These are phyloP conservation scores for Brachyopa scutellaris DNA, from an alignment of 2,888 invertebrate species.

Conservation along the genomic window DNA sequence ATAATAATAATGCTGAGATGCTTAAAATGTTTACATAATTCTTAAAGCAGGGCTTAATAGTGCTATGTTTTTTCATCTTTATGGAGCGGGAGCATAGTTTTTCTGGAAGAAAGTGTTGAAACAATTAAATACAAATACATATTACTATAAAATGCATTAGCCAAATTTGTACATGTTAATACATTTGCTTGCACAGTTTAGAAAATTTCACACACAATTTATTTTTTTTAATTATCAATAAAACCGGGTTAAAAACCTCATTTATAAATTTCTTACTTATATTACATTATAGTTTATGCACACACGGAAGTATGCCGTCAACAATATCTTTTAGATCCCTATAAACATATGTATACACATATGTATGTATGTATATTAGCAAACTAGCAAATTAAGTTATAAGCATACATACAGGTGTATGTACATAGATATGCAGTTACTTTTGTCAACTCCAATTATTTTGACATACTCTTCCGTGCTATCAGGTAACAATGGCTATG, in stretches of 20 bases:
- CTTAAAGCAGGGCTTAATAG: neutral
- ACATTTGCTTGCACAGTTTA: no score
- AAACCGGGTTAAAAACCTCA: neutral
- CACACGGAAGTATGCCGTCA: no score
- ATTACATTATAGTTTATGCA: no score
- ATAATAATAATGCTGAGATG: constrained; percentile 14
- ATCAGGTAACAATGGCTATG: neutral
- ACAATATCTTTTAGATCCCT: no score
- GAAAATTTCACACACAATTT: neutral
- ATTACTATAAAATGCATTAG: no score
- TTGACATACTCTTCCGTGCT: neutral
- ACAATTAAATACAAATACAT: neutral
- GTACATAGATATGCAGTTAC: no score
- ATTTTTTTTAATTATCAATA: no score
- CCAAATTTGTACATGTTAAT: no score
- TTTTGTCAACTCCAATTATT: neutral
- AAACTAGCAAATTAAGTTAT: no score
- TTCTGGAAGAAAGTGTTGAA: constrained; percentile 20
- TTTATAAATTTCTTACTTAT: neutral
- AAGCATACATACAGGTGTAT: no score
- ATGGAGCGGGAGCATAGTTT: constrained; percentile 58
- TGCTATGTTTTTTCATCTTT: constrained; percentile 48
- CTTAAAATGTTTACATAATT: constrained; percentile 5
- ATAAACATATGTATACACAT: no score
- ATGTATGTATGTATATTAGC: no score